phyloP scores from a whole-genome alignment of 2,888 invertebrate species.

The Leptopilina drosophilae region DNA sequence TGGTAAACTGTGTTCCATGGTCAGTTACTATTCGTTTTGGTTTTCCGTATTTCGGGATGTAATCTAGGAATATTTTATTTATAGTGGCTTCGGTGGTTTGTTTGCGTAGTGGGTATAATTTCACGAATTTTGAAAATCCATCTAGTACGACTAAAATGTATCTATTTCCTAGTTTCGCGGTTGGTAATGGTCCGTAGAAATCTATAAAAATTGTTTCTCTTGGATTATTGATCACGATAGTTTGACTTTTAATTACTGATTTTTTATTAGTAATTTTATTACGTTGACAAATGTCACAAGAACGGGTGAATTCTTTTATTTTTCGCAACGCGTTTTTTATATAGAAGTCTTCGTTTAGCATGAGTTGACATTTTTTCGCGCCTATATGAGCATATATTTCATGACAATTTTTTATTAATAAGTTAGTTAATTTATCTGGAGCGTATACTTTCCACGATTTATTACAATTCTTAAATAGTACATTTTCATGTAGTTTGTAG shows the following conservation, averaged over 20 bases:
- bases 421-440: neutral
- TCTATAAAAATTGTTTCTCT: constrained; percentile 49
- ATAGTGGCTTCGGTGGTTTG: constrained; percentile 41
- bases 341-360: constrained; percentile 40
- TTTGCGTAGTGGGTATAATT: constrained; percentile 46
- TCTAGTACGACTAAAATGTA: constrained; percentile 47
- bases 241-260: no score
- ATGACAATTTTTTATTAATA: constrained; percentile 37
- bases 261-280: no score
- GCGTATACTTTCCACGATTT: neutral
- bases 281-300: no score
- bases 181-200: constrained; percentile 50
- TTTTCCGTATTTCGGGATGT: constrained; percentile 34
- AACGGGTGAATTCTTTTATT: no score
- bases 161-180: constrained; percentile 9
- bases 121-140: constrained; percentile 42
- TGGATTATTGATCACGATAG: no score
- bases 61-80: neutral
- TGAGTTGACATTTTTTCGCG: constrained; percentile 30
- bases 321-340: neutral
- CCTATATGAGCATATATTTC: constrained; percentile 41
- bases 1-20: constrained; percentile 46
- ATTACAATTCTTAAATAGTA: no score
- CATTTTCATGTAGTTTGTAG: no score
- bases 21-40: constrained; percentile 35